Conservation (phyloP, 2,113 vertebrate species). For the Malurus melanocephalus region DNA sequence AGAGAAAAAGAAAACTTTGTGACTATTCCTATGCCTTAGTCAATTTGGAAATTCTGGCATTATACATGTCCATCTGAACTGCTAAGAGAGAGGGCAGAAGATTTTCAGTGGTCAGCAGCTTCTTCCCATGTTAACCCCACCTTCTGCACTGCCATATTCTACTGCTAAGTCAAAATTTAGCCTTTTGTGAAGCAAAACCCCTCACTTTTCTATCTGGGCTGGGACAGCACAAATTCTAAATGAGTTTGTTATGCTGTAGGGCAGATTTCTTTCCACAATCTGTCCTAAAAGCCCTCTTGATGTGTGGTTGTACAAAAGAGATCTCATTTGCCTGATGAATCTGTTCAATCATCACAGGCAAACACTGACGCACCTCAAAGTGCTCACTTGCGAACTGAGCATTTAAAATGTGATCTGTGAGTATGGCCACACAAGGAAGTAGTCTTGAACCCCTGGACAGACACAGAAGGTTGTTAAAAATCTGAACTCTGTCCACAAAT, state of each 20-base stretch:
- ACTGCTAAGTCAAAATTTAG: background rate
- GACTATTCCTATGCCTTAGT: background rate
- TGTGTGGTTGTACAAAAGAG: background rate
- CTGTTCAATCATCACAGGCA: background rate
- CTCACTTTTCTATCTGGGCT: background rate
- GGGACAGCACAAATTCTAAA: background rate
- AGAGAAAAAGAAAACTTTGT: background rate
- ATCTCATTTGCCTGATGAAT: background rate
- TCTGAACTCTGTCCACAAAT: slow-evolving; percentile 19
- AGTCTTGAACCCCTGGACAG: background rate
- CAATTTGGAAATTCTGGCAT: background rate
- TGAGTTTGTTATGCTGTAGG: background rate
- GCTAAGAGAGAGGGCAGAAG: background rate
- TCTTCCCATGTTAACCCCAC: background rate
- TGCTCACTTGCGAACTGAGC: background rate
- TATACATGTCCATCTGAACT: background rate
- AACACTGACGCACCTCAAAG: background rate
- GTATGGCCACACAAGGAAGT: background rate
- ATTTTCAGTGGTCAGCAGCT: background rate
- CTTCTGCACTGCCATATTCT: background rate
- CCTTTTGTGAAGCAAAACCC: background rate
- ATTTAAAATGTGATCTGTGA: background rate
- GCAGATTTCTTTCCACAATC: background rate
- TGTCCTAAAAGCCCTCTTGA: background rate
- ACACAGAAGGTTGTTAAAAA: background rate